phyloP scores from a whole-genome alignment of 2,797 vertebrate species.

The Propithecus deckenii region DNA sequence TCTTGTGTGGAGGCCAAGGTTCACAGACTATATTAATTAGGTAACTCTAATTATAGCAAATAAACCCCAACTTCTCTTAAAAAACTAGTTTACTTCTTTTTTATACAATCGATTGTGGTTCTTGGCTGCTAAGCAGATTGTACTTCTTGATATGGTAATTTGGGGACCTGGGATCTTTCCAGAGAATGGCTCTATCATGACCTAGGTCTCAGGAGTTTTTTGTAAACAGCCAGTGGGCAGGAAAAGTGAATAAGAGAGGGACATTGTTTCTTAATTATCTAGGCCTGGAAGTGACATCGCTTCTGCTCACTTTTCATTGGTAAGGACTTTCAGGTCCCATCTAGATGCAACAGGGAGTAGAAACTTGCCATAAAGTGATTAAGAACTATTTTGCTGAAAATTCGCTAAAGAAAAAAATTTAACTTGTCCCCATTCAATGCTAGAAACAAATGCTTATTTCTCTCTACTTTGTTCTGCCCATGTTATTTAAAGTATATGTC shows the following conservation, averaged over 20 bases:
- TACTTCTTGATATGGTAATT: not conserved
- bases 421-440: not conserved
- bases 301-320: not conserved
- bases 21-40: not conserved
- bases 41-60: not conserved
- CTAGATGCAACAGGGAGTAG: not conserved
- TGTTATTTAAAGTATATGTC: not conserved
- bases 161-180: not conserved
- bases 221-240: not conserved
- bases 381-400: slow-evolving; percentile 29
- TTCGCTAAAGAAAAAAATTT: not conserved
- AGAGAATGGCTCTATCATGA: not conserved
- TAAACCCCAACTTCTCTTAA: not conserved
- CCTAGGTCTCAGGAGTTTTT: not conserved
- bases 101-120: not conserved
- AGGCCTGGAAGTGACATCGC: not conserved
- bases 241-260: not conserved
- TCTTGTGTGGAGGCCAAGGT: not conserved
- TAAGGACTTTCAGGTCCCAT: not conserved
- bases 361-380: not conserved
- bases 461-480: not conserved
- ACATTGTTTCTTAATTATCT: not conserved
- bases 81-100: not conserved
- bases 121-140: not conserved
- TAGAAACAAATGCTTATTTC: not conserved